Conservation (phyloP, 2,888 invertebrate species). For the Melinopterus prodromus region DNA sequence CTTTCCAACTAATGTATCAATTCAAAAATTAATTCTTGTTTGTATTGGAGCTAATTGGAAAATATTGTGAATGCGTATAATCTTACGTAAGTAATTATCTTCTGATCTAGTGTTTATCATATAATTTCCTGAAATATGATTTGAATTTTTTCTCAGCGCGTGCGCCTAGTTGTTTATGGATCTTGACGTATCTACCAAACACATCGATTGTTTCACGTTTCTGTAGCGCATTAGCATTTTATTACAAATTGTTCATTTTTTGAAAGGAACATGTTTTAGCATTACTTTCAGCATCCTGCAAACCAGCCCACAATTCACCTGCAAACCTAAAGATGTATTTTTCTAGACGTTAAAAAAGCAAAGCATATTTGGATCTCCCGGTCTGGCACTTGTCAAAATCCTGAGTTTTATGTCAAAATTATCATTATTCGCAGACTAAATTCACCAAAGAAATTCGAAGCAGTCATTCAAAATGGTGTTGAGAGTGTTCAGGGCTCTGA, state of each 20-base stretch:
- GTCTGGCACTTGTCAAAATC: constrained; percentile 18
- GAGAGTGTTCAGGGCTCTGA: constrained; percentile 39
- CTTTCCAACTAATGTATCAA: too few species aligned
- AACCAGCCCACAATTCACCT: background rate
- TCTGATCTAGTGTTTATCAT: background rate
- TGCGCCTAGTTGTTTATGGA: constrained; percentile 4
- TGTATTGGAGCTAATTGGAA: too few species aligned
- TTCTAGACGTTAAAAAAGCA: background rate
- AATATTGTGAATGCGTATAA: too few species aligned
- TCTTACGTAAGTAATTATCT: background rate
- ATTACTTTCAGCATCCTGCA: background rate
- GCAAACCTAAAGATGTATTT: background rate
- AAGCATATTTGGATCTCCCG: background rate
- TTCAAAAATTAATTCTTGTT: too few species aligned
- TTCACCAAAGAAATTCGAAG: background rate
- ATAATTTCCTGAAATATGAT: background rate
- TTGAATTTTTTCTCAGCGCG: background rate
- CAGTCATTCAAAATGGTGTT: constrained; percentile 38
- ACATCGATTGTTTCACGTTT: constrained; percentile 4
- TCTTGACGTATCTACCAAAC: background rate
- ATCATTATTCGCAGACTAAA: constrained; percentile 6
- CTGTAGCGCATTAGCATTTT: background rate
- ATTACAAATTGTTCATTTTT: background rate
- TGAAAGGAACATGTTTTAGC: background rate
- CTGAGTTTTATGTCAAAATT: constrained; percentile 22